phyloP scores from a whole-genome alignment of 2,797 vertebrate species.

The Limnodromus scolopaceus region DNA sequence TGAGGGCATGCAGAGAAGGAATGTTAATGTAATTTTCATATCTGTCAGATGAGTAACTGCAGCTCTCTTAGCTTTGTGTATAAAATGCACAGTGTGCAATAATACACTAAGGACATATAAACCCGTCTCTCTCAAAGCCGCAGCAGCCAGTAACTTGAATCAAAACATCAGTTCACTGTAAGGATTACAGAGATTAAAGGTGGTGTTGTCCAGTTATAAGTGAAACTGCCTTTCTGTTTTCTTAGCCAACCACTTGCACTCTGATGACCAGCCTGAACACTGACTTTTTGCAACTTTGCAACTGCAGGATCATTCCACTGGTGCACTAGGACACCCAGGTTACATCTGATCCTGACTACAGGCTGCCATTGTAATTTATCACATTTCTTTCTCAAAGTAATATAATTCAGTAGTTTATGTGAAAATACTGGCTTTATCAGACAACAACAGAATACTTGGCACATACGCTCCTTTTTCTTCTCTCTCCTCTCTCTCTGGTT shows the following conservation, averaged over 20 bases:
- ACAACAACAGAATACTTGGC: not conserved
- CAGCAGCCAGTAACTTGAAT: not conserved
- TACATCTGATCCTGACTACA: not conserved
- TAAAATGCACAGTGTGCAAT: not conserved
- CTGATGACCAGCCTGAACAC: not conserved
- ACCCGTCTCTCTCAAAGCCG: not conserved
- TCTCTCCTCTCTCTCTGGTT: not conserved
- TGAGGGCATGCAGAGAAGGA: not conserved
- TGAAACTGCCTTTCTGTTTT: not conserved
- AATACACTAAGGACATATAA: not conserved
- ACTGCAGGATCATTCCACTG: not conserved
- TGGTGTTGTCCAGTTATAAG: not conserved
- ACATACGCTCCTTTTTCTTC: not conserved
- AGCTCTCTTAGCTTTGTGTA: not conserved
- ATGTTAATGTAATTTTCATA: not conserved
- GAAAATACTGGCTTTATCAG: not conserved
- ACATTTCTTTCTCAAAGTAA: not conserved
- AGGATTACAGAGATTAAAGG: not conserved
- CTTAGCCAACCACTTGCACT: not conserved
- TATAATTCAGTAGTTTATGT: not conserved
- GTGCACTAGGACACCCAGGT: rapidly evolving
- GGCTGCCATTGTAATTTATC: not conserved
- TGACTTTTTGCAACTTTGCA: not conserved
- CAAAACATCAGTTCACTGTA: not conserved
- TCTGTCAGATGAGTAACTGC: not conserved